phyloP scores from a whole-genome alignment of 2,797 vertebrate species.

The Garrulus glandarius region DNA sequence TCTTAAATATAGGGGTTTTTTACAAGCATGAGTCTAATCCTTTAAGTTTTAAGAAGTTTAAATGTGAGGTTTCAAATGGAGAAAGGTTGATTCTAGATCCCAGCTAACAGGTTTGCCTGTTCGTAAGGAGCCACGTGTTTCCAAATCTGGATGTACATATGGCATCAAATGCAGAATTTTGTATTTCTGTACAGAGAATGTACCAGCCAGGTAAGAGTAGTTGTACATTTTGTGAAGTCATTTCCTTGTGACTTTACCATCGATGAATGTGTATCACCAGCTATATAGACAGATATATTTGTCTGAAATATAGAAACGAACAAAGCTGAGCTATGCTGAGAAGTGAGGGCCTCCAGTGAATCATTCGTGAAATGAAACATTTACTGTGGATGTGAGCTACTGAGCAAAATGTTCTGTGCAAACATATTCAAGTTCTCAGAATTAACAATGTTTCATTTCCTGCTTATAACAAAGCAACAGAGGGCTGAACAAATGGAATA shows the following conservation, averaged over 20 bases:
- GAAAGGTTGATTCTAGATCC: neutral
- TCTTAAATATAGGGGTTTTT: neutral
- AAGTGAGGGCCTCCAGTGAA: slow-evolving; percentile 17
- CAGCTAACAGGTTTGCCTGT: neutral
- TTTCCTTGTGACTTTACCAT: neutral
- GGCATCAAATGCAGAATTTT: neutral
- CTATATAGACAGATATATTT: neutral
- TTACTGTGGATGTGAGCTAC: neutral
- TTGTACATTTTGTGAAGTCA: neutral
- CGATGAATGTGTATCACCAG: neutral
- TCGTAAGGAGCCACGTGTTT: neutral
- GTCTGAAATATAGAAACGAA: slow-evolving; percentile 21
- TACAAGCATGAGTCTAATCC: neutral
- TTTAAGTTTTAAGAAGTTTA: neutral
- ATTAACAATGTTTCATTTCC: slow-evolving; percentile 45
- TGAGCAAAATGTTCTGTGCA: slow-evolving; percentile 46
- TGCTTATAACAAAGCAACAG: neutral
- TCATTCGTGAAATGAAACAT: slow-evolving; percentile 20
- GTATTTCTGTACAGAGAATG: neutral
- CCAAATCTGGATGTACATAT: neutral
- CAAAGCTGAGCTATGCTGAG: slow-evolving; percentile 33
- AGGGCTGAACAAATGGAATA: slow-evolving; percentile 8
- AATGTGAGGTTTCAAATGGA: neutral
- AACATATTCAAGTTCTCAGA: slow-evolving; percentile 2
- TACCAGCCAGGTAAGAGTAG: neutral